Conservation (phyloP, 2,888 invertebrate species). For the Heliothis peltigera region DNA sequence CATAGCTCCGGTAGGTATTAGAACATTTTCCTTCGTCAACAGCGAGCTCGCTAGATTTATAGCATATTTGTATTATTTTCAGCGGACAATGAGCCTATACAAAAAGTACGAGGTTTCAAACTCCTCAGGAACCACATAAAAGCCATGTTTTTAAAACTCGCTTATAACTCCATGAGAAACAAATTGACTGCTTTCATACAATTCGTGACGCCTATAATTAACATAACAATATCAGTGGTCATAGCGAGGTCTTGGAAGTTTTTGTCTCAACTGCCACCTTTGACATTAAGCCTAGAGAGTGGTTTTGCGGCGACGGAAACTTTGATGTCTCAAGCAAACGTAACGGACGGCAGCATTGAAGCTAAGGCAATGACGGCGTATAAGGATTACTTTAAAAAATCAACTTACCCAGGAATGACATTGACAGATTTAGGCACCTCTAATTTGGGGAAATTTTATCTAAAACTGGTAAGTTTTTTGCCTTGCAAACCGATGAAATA, state of each 20-base stretch:
- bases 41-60: neutral
- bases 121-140: conserved; percentile 83
- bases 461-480: conserved; percentile 79
- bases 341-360: conserved; percentile 73
- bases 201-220: conserved; percentile 83
- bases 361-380: conserved; percentile 74
- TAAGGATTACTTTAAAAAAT: conserved; percentile 78
- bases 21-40: neutral
- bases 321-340: conserved; percentile 72
- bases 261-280: conserved; percentile 89
- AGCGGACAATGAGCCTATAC: conserved; percentile 77
- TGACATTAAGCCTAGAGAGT: conserved; percentile 87
- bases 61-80: conserved; percentile 58
- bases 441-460: conserved; percentile 80
- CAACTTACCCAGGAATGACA: conserved; percentile 71
- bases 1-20: conserved; percentile 59
- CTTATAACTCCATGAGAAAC: conserved; percentile 80
- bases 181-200: conserved; percentile 83
- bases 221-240: conserved; percentile 82
- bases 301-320: conserved; percentile 80
- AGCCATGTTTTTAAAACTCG: conserved; percentile 85
- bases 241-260: conserved; percentile 86
- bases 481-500: neutral
- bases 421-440: conserved; percentile 77
- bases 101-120: conserved; percentile 81